These are phyloP conservation scores for Tragelaphus oryx DNA, from an alignment of 2,797 vertebrate genomes.

Conservation along the genomic window DNA sequence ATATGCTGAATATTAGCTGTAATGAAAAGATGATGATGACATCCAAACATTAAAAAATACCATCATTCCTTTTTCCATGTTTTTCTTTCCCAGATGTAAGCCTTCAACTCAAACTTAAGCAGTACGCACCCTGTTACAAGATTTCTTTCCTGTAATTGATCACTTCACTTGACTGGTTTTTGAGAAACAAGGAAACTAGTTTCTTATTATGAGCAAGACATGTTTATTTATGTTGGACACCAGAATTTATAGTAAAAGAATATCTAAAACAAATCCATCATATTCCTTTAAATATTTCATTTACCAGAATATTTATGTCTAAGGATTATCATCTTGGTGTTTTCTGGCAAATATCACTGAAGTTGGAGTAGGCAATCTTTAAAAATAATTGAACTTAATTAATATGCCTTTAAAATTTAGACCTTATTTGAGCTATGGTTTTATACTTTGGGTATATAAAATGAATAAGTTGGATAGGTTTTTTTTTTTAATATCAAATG, in stretches of 20 bases:
- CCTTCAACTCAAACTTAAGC: background rate
- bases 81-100: background rate
- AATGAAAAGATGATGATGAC: background rate
- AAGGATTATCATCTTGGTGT: constrained; percentile 10
- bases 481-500: background rate
- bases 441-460: constrained; percentile 12
- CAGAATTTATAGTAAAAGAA: constrained; percentile 22
- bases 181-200: background rate
- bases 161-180: background rate
- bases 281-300: constrained; percentile 7
- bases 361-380: constrained; percentile 4
- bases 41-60: background rate
- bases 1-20: background rate
- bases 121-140: background rate
- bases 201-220: background rate
- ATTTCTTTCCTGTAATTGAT: background rate
- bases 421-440: constrained; percentile 7
- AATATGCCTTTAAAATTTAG: constrained; percentile 35
- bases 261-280: background rate
- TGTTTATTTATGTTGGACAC: background rate
- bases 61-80: background rate
- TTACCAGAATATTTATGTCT: background rate
- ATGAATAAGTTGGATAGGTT: background rate
- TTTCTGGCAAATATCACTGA: background rate
- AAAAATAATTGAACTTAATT: background rate